A percentile compares a stretch with the other conserved stretches of the same genome.
These are phyloP conservation scores for Actinia tenebrosa DNA, from an alignment of 64 coral and sea anemone genomes.

Conservation along the genomic window DNA sequence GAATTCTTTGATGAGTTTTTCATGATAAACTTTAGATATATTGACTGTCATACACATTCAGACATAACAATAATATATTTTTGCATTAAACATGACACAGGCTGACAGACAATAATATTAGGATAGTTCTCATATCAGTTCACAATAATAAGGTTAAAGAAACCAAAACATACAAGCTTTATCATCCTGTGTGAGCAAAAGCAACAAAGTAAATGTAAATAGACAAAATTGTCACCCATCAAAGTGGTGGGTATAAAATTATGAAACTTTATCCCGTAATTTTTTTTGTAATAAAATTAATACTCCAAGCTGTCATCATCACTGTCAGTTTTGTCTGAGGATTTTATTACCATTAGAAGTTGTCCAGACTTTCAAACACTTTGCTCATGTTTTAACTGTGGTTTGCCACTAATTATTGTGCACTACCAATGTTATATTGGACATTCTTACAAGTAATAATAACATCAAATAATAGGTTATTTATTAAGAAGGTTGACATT, in stretches of 20 bases:
- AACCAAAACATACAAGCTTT: not conserved
- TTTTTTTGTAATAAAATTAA: not conserved
- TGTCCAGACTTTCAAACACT: not conserved
- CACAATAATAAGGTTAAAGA: not conserved
- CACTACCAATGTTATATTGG: not conserved
- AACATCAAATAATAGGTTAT: too few relatives aligned
- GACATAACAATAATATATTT: too few relatives aligned
- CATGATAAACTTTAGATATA: too few relatives aligned
- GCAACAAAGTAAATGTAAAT: too few relatives aligned
- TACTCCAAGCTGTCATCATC: not conserved
- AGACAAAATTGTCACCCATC: too few relatives aligned
- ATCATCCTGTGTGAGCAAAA: too few relatives aligned
- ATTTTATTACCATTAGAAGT: not conserved
- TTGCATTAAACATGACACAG: not conserved
- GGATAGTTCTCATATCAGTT: not conserved
- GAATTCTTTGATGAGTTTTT: too few relatives aligned
- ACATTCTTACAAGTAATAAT: too few relatives aligned
- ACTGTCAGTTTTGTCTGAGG: not conserved
- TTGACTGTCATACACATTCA: too few relatives aligned
- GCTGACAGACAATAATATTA: not conserved
- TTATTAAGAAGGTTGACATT: too few relatives aligned
- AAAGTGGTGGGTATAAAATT: not conserved
- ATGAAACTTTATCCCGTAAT: not conserved
- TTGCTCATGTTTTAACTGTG: too few relatives aligned
- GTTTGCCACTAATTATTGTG: not conserved